Percentiles rank a stretch among this genome's conserved stretches.
Evolutionary conservation across 2,797 vertebrate genomes (phyloP).

Genomic region (Phyllotis vaccarum): DNA sequence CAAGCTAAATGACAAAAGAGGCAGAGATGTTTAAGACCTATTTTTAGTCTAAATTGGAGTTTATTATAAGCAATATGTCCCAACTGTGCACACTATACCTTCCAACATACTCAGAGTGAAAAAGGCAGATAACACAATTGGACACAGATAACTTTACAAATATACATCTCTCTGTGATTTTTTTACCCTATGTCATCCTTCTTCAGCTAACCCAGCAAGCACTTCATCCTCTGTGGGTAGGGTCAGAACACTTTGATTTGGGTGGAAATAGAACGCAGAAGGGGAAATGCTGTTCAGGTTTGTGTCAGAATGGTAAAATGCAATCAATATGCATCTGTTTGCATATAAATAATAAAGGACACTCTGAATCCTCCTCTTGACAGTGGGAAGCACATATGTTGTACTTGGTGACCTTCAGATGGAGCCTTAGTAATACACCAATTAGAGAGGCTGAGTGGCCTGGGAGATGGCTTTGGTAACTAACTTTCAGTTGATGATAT

Average conservation of each 20-base stretch:
- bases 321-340: not conserved
- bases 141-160: slow-evolving; percentile 63
- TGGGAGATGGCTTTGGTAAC: slow-evolving; percentile 72
- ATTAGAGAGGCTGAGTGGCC: slow-evolving; percentile 72
- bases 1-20: slow-evolving; percentile 76
- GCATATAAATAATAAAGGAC: not conserved
- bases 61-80: slow-evolving; percentile 57
- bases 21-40: slow-evolving; percentile 48
- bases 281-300: not conserved
- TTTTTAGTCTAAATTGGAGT: slow-evolving; percentile 78
- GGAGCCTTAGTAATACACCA: slow-evolving; percentile 65
- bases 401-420: slow-evolving; percentile 63
- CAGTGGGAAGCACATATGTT: not conserved
- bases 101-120: slow-evolving; percentile 50
- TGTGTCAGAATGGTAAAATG: not conserved
- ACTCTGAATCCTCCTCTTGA: not conserved
- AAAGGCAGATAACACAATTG: slow-evolving; percentile 63
- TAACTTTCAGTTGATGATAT: slow-evolving; percentile 59
- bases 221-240: not conserved
- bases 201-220: not conserved
- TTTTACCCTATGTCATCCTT: not conserved
- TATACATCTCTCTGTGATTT: slow-evolving; percentile 32
- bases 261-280: not conserved
- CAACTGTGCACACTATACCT: slow-evolving; percentile 49
- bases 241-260: not conserved